Base-by-base conservation (phyloP, 1,140 invertebrate species). In the Heliconius congener region DNA sequence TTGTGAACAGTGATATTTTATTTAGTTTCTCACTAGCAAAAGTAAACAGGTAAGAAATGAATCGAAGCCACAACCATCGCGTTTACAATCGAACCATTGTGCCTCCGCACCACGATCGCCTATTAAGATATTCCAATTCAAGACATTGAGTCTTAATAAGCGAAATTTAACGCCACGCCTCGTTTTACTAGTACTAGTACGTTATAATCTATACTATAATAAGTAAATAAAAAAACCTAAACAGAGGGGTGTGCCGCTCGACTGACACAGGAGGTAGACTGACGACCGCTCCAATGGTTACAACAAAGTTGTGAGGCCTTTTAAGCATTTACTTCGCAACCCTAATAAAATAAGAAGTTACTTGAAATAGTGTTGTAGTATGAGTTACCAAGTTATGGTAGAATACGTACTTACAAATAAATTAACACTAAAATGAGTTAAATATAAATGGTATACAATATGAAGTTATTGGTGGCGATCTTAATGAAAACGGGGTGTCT, bases 301-400 rank as follows among this genome's bases (percentile, higher is more conserved):
- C 60, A 13, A n/a, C 60, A 66, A 66, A 66, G 60, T 66, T 66
- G 60, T 66, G 13, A 66, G 60, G 27, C 19, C 60, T 66, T 30
- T 66, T 66, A 66, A 37, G 3, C 23, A 13, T 27, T 66, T 66
- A 27, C 60, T 66, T 66, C 60, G 9, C 4, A 27, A 66, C 60
- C 60, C 60, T 66, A 66, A 66, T 30, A 66, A 66, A 66, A 66
- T 66, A 66, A 66, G 23, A 66, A 66, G 23, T 66, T 66, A 4
- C 23, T 66, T 66, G 11, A 66, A 27, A 66, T 66, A 66, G 60
- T 66, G 60, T 66, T 66, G 30, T 66, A 66, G 60, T 23, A 16
- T 4, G 57, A 13, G 42, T 11, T 27, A 30, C 3, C 60, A 30
- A 23, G 27, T 66, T 66, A 16, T 66, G 8, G 19, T 13, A 27